These are phyloP conservation scores for Ichneumoninae sp. DNA, from an alignment of 2,888 invertebrate species.

Conservation along the genomic window DNA sequence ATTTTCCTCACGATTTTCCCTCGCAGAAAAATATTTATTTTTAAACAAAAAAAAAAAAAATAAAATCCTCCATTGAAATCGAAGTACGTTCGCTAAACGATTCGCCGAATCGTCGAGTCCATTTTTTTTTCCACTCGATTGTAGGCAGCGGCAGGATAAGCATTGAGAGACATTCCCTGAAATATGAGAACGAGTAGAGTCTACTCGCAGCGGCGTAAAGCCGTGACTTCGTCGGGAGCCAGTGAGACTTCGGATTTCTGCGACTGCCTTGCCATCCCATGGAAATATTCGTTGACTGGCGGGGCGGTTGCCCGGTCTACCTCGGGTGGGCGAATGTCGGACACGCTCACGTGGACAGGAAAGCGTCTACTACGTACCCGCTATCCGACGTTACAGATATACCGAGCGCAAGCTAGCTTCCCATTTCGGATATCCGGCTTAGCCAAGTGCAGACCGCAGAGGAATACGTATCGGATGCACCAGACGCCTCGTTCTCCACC, in stretches of 20 bases:
- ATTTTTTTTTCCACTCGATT: slow-evolving; percentile 14
- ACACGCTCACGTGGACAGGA: slow-evolving; percentile 66
- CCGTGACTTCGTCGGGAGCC: slow-evolving; percentile 32
- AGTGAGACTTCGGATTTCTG: slow-evolving; percentile 50
- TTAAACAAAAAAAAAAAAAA: neutral
- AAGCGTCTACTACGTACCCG: slow-evolving; percentile 56
- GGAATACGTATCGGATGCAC: slow-evolving; percentile 71
- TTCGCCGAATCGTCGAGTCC: slow-evolving; percentile 4
- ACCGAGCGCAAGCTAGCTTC: slow-evolving; percentile 58
- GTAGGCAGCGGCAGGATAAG: slow-evolving; percentile 1
- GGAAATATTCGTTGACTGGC: slow-evolving; percentile 59
- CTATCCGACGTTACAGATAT: slow-evolving; percentile 38
- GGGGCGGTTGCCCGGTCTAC: slow-evolving; percentile 22
- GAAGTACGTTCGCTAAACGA: slow-evolving; percentile 10
- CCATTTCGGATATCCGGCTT: slow-evolving; percentile 78
- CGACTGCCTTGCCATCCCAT: slow-evolving; percentile 43
- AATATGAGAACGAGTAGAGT: slow-evolving; percentile 60
- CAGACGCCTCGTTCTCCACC: slow-evolving; percentile 60
- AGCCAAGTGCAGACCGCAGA: slow-evolving; percentile 73
- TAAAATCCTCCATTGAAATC: neutral
- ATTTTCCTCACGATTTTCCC: too few relatives aligned
- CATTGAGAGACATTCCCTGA: slow-evolving; percentile 27
- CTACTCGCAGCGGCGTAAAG: slow-evolving; percentile 40
- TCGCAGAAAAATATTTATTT: neutral
- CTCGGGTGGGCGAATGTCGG: slow-evolving; percentile 53